Percentiles rank a stretch among this genome's conserved stretches.
Evolutionary conservation across 2,797 vertebrate species (phyloP).

Genomic region (Simalia tracyae): DNA sequence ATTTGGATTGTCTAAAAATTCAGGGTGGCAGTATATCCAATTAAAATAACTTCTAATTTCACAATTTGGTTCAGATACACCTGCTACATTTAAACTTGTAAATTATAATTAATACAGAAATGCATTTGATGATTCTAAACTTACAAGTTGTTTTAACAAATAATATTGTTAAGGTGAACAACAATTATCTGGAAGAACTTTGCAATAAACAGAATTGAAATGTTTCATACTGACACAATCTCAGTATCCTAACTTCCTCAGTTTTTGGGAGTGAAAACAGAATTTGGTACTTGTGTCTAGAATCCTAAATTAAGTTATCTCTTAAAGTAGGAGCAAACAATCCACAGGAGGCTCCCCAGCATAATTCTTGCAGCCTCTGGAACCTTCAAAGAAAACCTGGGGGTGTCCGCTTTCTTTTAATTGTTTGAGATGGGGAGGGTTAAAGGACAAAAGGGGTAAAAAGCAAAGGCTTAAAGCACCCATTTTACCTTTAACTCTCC

Average conservation of each 20-base stretch:
- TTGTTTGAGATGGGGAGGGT: too few species aligned
- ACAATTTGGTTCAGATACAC: neutral
- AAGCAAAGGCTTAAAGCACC: too few species aligned
- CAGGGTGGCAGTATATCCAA: neutral
- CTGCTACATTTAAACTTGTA: neutral
- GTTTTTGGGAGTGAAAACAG: neutral
- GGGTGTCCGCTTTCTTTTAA: too few species aligned
- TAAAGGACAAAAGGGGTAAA: too few species aligned
- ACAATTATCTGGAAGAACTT: neutral
- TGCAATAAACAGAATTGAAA: neutral
- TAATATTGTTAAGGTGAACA: neutral
- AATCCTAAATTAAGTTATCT: neutral
- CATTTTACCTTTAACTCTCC: too few species aligned
- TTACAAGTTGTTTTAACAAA: neutral
- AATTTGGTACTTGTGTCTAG: neutral
- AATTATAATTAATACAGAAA: neutral
- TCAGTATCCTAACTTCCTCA: neutral
- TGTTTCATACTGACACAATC: neutral
- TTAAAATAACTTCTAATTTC: neutral
- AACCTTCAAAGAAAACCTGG: too few species aligned
- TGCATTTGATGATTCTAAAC: neutral
- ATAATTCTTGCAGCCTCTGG: neutral
- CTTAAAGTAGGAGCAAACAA: neutral
- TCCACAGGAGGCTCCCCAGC: neutral
- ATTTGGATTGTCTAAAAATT: neutral